These are phyloP conservation scores for Tauraco erythrolophus DNA, from an alignment of 2,113 vertebrate species.

Conservation along the genomic window DNA sequence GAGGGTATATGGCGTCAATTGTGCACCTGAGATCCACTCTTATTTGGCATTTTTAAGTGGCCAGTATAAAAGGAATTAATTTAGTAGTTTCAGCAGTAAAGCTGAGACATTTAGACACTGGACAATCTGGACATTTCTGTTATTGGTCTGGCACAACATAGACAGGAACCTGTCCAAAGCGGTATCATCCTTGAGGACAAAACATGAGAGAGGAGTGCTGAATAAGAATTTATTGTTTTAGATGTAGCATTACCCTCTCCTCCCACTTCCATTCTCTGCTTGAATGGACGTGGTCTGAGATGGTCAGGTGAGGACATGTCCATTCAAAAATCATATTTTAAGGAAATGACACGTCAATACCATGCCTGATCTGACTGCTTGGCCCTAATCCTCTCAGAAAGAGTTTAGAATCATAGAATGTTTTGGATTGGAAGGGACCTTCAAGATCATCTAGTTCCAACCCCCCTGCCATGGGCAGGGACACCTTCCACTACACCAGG, in stretches of 20 bases:
- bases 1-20: not conserved
- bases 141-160: not conserved
- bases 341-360: not conserved
- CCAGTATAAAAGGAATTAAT: not conserved
- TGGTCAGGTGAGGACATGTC: not conserved
- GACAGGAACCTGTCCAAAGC: not conserved
- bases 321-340: not conserved
- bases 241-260: not conserved
- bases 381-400: not conserved
- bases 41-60: not conserved
- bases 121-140: not conserved
- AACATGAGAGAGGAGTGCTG: not conserved
- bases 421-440: too few relatives aligned
- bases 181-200: not conserved
- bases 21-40: not conserved
- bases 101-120: not conserved
- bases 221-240: not conserved
- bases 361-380: not conserved
- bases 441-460: too few relatives aligned
- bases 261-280: not conserved
- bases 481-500: too few relatives aligned
- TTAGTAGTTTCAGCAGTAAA: not conserved
- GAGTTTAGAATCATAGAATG: not conserved
- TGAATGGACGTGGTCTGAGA: not conserved
- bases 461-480: too few relatives aligned